Base-by-base conservation (phyloP, 2,797 vertebrate species). In the Thunnus albacares region DNA sequence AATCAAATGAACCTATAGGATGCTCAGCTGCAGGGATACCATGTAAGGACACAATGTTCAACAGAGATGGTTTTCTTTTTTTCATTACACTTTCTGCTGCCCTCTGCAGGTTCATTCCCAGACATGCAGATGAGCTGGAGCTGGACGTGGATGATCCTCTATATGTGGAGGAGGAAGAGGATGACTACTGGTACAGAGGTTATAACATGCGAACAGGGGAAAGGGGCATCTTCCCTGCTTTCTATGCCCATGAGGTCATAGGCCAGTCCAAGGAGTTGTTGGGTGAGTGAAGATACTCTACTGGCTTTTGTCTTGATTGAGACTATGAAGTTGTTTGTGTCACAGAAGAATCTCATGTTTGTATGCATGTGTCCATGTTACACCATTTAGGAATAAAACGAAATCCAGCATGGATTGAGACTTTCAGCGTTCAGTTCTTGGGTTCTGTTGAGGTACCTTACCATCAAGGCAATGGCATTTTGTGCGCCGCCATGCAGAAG, bases 161-260 rank as follows among this genome's bases (percentile, higher is more conserved):
- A 77, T 96, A 96, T 67, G 97, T 99, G 82, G 98, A 99, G 90
- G 96, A 97, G 53, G 98, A 99, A 86, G 98, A 99, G 83, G 98
- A 99, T 2, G 98, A 99, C 89, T 99, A 98, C 90, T 99, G 98
- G 98, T 99, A 97, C 92, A 94, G 97, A 22, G 98, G 98, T 15
- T 99, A 98, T 89, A 99, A 99, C 93, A 99, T 99, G 98, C 95
- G 98, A 8, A 99, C 98, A 0, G 98, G 98, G 5, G 98, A 98
- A 88, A 93, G 96, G 3, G 98, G 98, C 0, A 98, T 99, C 76
- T 99, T 99, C 84, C 98, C 98, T 0, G 98, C 98, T 43, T 99
- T 99, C 92, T 99, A 99, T 0, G 98, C 98, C 58, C 97, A 99
- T 0, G 97, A 98, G 52, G 97, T 99, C 28, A 94, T 97, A 0